phyloP scores from a whole-genome alignment of 2,888 invertebrate genomes.

The Dioctria rufipes region DNA sequence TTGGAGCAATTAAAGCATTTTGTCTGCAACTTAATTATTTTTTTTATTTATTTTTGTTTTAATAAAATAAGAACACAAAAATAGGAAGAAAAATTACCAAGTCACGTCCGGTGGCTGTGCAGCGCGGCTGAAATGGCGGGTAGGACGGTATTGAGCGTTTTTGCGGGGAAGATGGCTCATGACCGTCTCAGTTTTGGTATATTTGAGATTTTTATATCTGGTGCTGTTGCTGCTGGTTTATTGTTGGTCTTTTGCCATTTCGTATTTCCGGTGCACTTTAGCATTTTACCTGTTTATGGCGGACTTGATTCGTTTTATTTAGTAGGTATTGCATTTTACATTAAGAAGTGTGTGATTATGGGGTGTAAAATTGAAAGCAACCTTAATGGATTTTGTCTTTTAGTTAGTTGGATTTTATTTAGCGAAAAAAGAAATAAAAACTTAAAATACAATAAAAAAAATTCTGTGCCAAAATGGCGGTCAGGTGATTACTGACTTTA shows the following conservation, averaged over 20 bases:
- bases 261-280: conserved; percentile 40
- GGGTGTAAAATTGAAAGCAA: too few species aligned
- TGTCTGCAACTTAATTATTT: too few species aligned
- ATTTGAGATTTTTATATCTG: too few species aligned
- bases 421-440: too few species aligned
- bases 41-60: too few species aligned
- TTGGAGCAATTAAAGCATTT: too few species aligned
- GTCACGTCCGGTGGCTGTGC: conserved; percentile 6
- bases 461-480: too few species aligned
- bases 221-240: not conserved
- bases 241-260: conserved; percentile 38
- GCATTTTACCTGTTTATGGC: conserved; percentile 30
- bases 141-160: not conserved
- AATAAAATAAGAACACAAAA: not conserved
- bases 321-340: conserved; percentile 12
- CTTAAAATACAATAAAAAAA: too few species aligned
- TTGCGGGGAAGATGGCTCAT: not conserved
- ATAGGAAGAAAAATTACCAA: not conserved
- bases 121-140: not conserved
- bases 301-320: conserved; percentile 11
- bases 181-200: not conserved
- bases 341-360: not conserved
- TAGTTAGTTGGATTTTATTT: too few species aligned
- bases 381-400: too few species aligned
- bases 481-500: too few species aligned